Evolutionary conservation across 2,797 vertebrate species (phyloP).

Genomic region (Basileuterus tristriatus): DNA sequence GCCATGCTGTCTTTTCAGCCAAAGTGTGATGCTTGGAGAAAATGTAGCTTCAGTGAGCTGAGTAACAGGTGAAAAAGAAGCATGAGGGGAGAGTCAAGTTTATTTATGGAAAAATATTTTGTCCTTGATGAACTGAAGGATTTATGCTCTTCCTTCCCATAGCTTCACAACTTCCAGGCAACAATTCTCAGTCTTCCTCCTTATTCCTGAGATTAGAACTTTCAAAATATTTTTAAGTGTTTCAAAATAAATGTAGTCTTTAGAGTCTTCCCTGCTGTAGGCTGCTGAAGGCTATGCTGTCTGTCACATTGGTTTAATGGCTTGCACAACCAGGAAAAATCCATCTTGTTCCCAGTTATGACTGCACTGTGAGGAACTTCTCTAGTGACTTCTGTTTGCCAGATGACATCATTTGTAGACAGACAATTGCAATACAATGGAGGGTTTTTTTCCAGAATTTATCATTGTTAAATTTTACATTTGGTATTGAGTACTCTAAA

Average conservation of each 20-base stretch:
- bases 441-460: not conserved
- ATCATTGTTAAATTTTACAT: not conserved
- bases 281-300: not conserved
- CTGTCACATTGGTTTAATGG: not conserved
- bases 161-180: not conserved
- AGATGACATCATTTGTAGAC: not conserved
- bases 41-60: not conserved
- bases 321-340: not conserved
- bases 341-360: not conserved
- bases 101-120: conserved; percentile 27
- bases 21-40: not conserved
- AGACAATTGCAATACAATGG: not conserved
- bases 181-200: not conserved
- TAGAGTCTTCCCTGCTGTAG: not conserved
- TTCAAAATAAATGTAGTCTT: not conserved
- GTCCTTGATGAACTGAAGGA: not conserved
- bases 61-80: conserved; percentile 10
- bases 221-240: conserved; percentile 3
- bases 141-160: not conserved
- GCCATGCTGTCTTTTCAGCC: conserved; percentile 2
- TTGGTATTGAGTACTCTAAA: not conserved
- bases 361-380: not conserved
- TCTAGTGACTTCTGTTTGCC: not conserved
- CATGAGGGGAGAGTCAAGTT: not conserved
- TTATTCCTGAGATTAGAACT: not conserved